A percentile compares a stretch with the other conserved stretches of the same genome.
phyloP scores from a whole-genome alignment of 2,797 vertebrate species.

The Cryptoblepharus egeriae region DNA sequence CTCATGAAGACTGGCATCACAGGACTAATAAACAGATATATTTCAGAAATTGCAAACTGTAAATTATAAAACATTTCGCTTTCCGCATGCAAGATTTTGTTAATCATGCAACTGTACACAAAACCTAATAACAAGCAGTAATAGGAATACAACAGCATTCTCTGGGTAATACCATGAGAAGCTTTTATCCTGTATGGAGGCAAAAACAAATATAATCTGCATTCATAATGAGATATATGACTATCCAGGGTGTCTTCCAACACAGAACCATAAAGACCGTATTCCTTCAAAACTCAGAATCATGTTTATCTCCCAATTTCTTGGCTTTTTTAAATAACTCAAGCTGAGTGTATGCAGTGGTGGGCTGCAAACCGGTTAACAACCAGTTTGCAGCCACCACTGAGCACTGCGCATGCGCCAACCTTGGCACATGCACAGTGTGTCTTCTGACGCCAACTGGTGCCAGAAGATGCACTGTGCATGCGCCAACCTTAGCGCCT shows the following conservation, averaged over 20 bases:
- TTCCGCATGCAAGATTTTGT: background rate
- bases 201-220: constrained; percentile 14
- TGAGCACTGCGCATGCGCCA: too few species aligned
- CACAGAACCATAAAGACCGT: constrained; percentile 23
- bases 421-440: too few species aligned
- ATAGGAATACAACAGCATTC: background rate
- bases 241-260: constrained; percentile 30
- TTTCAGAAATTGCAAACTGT: background rate
- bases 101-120: constrained; percentile 10
- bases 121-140: constrained; percentile 22
- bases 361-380: too few species aligned
- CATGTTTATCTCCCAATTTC: background rate
- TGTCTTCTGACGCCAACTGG: too few species aligned
- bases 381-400: too few species aligned
- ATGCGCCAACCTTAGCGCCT: too few species aligned
- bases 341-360: too few species aligned
- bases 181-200: background rate
- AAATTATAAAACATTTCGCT: background rate
- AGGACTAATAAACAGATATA: background rate
- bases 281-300: background rate
- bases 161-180: background rate
- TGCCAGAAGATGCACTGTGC: too few species aligned
- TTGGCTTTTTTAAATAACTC: background rate
- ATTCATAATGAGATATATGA: constrained; percentile 8
- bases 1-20: background rate